A percentile compares a stretch with the other conserved stretches of the same genome.
Evolutionary conservation across 2,797 vertebrate species (phyloP).

Genomic region (Agapornis canus): DNA sequence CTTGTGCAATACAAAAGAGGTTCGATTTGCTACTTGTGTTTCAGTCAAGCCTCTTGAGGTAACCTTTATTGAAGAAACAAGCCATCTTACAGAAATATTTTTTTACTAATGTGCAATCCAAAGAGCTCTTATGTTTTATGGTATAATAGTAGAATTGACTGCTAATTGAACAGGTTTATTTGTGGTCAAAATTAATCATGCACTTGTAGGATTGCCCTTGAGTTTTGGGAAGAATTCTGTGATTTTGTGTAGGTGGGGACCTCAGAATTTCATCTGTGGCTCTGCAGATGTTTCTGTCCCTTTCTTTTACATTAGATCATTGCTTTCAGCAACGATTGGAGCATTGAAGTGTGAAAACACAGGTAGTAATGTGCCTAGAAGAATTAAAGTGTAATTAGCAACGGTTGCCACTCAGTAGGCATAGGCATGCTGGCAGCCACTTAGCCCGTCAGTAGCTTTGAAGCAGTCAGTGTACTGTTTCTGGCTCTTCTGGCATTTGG

Average conservation of each 20-base stretch:
- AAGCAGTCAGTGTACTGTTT: not conserved
- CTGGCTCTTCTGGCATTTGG: not conserved
- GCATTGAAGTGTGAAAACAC: not conserved
- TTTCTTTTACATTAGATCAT: not conserved
- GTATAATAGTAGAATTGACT: not conserved
- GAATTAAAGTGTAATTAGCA: not conserved
- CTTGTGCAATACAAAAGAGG: not conserved
- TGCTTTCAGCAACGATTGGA: not conserved
- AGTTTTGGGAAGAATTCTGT: not conserved
- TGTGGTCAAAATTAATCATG: not conserved
- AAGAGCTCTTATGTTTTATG: not conserved
- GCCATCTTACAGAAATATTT: not conserved
- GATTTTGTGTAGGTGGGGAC: not conserved
- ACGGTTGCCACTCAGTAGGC: not conserved
- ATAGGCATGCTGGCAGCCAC: not conserved
- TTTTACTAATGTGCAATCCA: not conserved
- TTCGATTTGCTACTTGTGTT: not conserved
- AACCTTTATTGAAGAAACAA: not conserved
- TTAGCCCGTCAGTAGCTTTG: not conserved
- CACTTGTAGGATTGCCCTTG: not conserved
- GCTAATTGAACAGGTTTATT: not conserved
- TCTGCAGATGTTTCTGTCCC: not conserved
- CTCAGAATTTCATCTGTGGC: not conserved
- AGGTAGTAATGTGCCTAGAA: not conserved
- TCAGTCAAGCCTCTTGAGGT: not conserved